phyloP scores from a whole-genome alignment of 2,888 invertebrate species.

The Eubasilissa splendida region DNA sequence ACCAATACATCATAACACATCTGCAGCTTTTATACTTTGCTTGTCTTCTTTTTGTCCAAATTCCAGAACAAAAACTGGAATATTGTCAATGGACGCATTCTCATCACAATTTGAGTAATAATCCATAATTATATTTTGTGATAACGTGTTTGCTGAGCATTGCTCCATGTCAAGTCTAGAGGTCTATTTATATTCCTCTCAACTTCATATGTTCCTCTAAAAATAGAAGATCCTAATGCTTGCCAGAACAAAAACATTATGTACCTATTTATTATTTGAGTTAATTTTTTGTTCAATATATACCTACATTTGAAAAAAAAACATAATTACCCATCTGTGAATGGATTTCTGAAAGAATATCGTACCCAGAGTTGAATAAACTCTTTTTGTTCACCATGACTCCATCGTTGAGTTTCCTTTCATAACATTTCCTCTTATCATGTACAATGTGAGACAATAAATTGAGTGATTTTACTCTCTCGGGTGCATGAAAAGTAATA shows the following conservation, averaged over 20 bases:
- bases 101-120: constrained; percentile 56
- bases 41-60: constrained; percentile 62
- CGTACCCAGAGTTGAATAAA: constrained; percentile 11
- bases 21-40: constrained; percentile 21
- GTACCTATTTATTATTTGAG: background rate
- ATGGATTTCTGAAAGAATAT: background rate
- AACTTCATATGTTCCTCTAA: constrained; percentile 49
- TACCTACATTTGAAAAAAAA: background rate
- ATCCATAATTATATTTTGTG: constrained; percentile 52
- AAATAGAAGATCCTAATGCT: constrained; percentile 34
- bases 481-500: background rate
- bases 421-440: constrained; percentile 63
- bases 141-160: constrained; percentile 39
- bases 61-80: constrained; percentile 72
- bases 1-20: background rate
- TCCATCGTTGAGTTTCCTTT: constrained; percentile 57
- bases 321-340: constrained; percentile 42
- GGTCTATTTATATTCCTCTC: constrained; percentile 44
- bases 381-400: constrained; percentile 40
- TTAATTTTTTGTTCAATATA: constrained; percentile 13
- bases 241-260: constrained; percentile 45
- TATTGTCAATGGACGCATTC: constrained; percentile 65
- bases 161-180: constrained; percentile 39
- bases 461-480: constrained; percentile 75
- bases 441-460: constrained; percentile 73